Conservation (phyloP, 1,140 invertebrate species). For the Ptiloglossa arizonensis region DNA sequence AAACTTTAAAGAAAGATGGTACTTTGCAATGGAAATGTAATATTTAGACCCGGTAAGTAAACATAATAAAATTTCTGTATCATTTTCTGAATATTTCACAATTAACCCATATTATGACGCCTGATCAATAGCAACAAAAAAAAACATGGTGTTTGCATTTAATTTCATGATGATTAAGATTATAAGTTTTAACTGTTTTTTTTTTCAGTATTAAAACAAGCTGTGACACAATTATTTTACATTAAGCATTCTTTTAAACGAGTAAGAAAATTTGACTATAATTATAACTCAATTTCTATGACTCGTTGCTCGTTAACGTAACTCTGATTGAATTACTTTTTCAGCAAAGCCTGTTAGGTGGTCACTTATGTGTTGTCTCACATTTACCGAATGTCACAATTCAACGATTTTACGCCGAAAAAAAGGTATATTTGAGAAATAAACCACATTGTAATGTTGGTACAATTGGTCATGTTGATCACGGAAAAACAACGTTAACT, state of each 20-base stretch:
- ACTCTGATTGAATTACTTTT: constrained; percentile 6
- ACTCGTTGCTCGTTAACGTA: neutral
- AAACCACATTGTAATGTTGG: constrained; percentile 99
- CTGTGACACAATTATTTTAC: constrained; percentile 65
- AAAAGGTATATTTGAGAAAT: constrained; percentile 88
- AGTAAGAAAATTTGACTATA: constrained; percentile 67
- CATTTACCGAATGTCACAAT: constrained; percentile 69
- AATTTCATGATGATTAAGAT: neutral
- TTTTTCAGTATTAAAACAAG: constrained; percentile 72
- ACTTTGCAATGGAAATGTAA: constrained; percentile 70
- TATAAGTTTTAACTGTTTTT: neutral
- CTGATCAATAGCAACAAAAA: neutral
- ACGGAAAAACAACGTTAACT: constrained; percentile 99
- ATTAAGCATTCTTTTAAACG: constrained; percentile 70
- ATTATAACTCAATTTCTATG: neutral
- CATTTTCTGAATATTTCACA: neutral
- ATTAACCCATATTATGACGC: neutral
- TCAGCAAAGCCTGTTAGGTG: constrained; percentile 62
- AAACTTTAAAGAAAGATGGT: constrained; percentile 65
- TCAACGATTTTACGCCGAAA: constrained; percentile 85
- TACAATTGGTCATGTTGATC: constrained; percentile 99
- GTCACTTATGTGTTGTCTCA: constrained; percentile 54
- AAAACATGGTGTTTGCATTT: neutral
- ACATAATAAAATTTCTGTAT: neutral
- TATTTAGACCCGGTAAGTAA: constrained; percentile 76